A percentile compares a stretch with the other conserved stretches of the same genome.
These are phyloP conservation scores for Smittia aterrima DNA, from an alignment of 2,888 invertebrate species.

Conservation along the genomic window DNA sequence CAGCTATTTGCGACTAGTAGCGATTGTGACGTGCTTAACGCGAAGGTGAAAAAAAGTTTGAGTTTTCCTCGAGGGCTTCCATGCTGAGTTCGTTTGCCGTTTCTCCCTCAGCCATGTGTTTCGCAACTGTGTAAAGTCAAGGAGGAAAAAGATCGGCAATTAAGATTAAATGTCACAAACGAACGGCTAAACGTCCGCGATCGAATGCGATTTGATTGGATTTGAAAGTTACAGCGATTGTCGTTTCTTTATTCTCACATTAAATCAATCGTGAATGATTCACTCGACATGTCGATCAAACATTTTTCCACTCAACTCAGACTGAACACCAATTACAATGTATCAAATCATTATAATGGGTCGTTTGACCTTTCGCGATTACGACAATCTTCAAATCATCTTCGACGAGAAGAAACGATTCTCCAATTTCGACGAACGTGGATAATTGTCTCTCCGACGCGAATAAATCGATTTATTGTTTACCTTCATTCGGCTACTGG, in stretches of 20 bases:
- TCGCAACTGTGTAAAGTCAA: no score
- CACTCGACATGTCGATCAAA: neutral
- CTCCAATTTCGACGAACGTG: slow-evolving; percentile 24
- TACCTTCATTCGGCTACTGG: slow-evolving; percentile 28
- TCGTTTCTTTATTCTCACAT: neutral
- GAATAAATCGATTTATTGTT: slow-evolving; percentile 27
- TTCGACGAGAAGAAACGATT: slow-evolving; percentile 17
- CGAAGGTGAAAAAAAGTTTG: slow-evolving; percentile 21
- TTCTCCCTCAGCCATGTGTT: neutral
- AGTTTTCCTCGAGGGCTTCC: slow-evolving; percentile 10
- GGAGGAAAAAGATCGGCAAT: slow-evolving; percentile 22
- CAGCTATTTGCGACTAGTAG: neutral
- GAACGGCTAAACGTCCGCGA: neutral
- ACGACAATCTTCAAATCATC: slow-evolving; percentile 26
- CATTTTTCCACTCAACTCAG: neutral
- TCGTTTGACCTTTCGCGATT: slow-evolving; percentile 37
- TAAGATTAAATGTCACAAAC: slow-evolving; percentile 28
- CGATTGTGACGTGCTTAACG: neutral
- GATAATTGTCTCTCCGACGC: slow-evolving; percentile 29
- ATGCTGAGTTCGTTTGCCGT: slow-evolving; percentile 17
- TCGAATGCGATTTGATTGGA: neutral
- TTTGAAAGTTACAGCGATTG: neutral
- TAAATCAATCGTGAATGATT: neutral
- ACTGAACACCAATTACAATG: slow-evolving; percentile 7
- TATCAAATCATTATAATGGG: slow-evolving; percentile 31